These are phyloP conservation scores for Pimephales promelas DNA, from an alignment of 2,113 vertebrate genomes.

Conservation along the genomic window DNA sequence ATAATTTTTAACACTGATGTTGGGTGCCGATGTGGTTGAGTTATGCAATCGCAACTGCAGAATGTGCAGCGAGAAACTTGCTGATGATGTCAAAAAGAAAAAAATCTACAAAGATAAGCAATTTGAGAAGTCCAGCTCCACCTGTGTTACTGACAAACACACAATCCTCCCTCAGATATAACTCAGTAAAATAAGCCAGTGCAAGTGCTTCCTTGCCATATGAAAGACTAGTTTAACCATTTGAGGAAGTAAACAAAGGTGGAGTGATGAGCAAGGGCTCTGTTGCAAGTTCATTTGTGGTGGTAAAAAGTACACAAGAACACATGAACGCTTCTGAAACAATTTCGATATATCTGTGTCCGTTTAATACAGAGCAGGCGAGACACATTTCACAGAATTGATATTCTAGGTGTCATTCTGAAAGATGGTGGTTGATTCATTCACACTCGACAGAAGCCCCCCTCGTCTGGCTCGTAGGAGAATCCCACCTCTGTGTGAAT, in stretches of 20 bases:
- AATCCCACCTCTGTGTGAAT: constrained; percentile 64
- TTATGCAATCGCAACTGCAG: constrained; percentile 20
- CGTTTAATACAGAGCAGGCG: not conserved
- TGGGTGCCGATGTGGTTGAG: not conserved
- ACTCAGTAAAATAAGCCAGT: not conserved
- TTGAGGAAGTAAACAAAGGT: constrained; percentile 39
- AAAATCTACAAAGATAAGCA: not conserved
- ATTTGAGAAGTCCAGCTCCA: not conserved
- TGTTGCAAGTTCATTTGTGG: constrained; percentile 28
- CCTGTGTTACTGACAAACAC: not conserved
- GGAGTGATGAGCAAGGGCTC: constrained; percentile 29
- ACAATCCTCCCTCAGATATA: not conserved
- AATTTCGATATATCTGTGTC: not conserved
- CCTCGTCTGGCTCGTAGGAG: constrained; percentile 45
- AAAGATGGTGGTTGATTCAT: constrained; percentile 45
- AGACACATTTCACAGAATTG: constrained; percentile 49
- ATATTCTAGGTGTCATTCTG: constrained; percentile 47
- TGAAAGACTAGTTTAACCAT: constrained; percentile 20
- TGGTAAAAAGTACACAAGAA: not conserved
- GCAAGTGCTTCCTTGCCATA: constrained; percentile 47
- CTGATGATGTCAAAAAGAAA: not conserved
- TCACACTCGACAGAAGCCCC: constrained; percentile 26
- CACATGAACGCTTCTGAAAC: not conserved
- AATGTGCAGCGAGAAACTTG: not conserved
- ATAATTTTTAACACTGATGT: not conserved